These are phyloP conservation scores for Mechanitis mazaeus DNA, from an alignment of 2,888 invertebrate species.

Conservation along the genomic window DNA sequence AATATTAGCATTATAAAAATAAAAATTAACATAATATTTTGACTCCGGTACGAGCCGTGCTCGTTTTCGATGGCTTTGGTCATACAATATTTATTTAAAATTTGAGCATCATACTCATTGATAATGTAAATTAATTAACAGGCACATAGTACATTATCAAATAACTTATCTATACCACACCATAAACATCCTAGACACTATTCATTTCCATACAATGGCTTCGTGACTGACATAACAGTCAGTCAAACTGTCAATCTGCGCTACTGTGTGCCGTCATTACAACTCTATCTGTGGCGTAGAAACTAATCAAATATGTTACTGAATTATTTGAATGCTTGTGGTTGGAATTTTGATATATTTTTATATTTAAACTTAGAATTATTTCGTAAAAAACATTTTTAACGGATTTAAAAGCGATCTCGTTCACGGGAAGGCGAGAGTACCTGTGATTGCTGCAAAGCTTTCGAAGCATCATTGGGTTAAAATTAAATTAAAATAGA, in stretches of 20 bases:
- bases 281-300: constrained; percentile 1
- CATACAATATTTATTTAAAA: too few species aligned
- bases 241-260: constrained; percentile 36
- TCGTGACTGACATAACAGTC: constrained; percentile 30
- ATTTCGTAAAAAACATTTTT: too few species aligned
- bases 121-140: not conserved
- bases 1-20: too few species aligned
- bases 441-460: too few species aligned
- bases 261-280: constrained; percentile 35
- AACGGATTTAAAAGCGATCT: too few species aligned
- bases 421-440: too few species aligned
- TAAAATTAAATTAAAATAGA: too few species aligned
- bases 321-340: constrained; percentile 3
- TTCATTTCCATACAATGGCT: constrained; percentile 37
- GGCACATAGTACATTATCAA: not conserved
- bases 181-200: constrained; percentile 16
- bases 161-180: constrained; percentile 3
- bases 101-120: not conserved
- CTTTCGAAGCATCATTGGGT: too few species aligned
- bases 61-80: too few species aligned
- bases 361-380: not conserved
- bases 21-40: too few species aligned
- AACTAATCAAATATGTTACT: constrained; percentile 1
- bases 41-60: too few species aligned
- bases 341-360: not conserved